Evolutionary conservation across 2,797 vertebrate species (phyloP).

Genomic region (Brachymystax lenok): DNA sequence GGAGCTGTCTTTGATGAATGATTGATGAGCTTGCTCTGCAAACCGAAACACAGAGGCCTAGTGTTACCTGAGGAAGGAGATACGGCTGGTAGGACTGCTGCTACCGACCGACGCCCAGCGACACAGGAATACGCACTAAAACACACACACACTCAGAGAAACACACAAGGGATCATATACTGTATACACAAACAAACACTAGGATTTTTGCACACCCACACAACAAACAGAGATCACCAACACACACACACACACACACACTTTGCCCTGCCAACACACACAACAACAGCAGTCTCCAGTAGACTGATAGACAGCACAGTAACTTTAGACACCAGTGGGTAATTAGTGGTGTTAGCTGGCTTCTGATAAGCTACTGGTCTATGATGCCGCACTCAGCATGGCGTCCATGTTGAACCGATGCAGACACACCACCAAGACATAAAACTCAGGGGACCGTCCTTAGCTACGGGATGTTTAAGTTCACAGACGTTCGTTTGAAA

Average conservation of each 20-base stretch:
- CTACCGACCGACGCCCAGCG: background rate
- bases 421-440: background rate
- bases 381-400: background rate
- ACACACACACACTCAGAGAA: background rate
- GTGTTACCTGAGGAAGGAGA: constrained; percentile 16
- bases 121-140: background rate
- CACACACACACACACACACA: background rate
- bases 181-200: background rate
- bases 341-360: background rate
- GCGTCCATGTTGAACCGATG: background rate
- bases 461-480: background rate
- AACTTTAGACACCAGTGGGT: background rate
- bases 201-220: background rate
- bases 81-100: background rate
- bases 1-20: constrained; percentile 32
- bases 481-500: background rate
- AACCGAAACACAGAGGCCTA: constrained; percentile 16
- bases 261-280: background rate
- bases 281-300: background rate
- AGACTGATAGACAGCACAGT: constrained; percentile 10
- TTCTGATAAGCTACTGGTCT: background rate
- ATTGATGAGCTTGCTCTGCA: constrained; percentile 36
- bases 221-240: background rate
- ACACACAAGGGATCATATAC: background rate
- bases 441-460: background rate